Evolutionary conservation across 1,140 invertebrate genomes (phyloP), one percentile per base, ranked within the genome.

Genomic region (Polypedilum vanderplanki): DNA sequence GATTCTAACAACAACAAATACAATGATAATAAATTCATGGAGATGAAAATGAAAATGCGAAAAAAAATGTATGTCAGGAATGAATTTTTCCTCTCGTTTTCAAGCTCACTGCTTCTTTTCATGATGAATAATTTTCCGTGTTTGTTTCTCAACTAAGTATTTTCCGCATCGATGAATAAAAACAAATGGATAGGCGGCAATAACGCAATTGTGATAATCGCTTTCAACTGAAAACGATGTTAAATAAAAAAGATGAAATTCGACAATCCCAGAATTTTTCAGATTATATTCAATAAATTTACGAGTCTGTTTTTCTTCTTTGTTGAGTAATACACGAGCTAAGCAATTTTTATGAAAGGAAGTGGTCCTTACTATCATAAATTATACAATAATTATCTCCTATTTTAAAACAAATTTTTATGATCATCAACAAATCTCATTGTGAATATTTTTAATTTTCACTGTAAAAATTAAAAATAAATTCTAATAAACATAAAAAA

Each of bases 151-250:
- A 5, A 33, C n/a, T 12, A 57, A 57, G n/a, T 15, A 15, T n/a
- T 57, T 57, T 57, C 46, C n/a, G 46, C 46, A n/a, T 57, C 46
- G 46, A n/a, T n/a, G 46, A 57, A 4, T 3, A 57, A 57, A 15
- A 57, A 57, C 46, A 57, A 57, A 57, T 12, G 46, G 46, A 57
- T 3, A n/a, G 12, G 4, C 12, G 12, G n/a, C 46, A n/a, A 57
- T 57, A n/a, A n/a, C 46, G 12, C 46, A 57, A 57, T 57, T 57
- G 46, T n/a, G 46, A 57, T 57, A 57, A 57, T 57, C n/a, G 46
- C 15, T 57, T n/a, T 15, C 46, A 57, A 57, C 46, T 57, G 12
- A 4, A 15, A 15, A 57, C 46, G n/a, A n/a, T 57, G 12, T 57
- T 57, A 15, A 57, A 12, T 15, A 57, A 15, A 57, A 12, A 15